Conservation (phyloP, 2,113 vertebrate species). For the Arizona elegans region DNA sequence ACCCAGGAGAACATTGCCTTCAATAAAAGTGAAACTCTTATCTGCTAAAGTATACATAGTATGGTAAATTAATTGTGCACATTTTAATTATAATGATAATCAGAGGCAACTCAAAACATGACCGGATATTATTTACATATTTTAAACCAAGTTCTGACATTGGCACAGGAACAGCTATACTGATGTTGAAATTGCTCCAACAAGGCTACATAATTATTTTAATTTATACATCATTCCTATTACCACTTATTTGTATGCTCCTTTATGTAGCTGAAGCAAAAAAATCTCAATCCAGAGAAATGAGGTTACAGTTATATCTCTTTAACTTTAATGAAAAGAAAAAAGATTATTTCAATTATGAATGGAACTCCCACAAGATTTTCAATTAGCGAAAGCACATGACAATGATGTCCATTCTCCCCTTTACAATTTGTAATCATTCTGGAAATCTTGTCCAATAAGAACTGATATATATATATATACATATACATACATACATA, state of each 20-base stretch:
- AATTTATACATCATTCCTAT: not conserved
- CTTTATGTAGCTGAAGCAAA: not conserved
- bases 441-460: not conserved
- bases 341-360: not conserved
- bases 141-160: not conserved
- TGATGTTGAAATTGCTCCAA: not conserved
- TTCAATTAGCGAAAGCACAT: not conserved
- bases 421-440: not conserved
- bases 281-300: not conserved
- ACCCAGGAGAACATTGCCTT: not conserved
- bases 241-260: not conserved
- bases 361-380: not conserved
- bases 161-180: not conserved
- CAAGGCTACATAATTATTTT: not conserved
- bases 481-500: no score
- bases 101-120: conserved; percentile 2
- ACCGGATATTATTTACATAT: conserved; percentile 5
- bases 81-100: not conserved
- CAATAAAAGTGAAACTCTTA: not conserved
- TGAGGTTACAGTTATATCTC: not conserved
- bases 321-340: not conserved
- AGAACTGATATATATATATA: not conserved
- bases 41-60: conserved; percentile 7
- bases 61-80: not conserved
- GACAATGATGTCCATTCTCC: not conserved